Base-by-base conservation (phyloP, 2,797 vertebrate species). In the Fundulus diaphanus region DNA sequence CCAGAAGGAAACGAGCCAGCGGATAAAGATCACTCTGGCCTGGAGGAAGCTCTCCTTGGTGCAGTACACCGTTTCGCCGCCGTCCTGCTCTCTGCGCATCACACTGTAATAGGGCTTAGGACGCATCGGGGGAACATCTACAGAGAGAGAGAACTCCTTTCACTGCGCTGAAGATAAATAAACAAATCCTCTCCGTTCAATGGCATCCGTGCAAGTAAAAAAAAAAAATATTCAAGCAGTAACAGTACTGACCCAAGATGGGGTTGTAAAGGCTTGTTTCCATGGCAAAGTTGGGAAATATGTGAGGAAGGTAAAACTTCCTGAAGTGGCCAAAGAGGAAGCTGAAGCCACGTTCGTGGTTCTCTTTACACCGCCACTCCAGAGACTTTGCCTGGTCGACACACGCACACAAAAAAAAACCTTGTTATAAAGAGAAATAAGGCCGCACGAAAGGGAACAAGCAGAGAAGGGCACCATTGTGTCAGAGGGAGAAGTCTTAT, bases 1-100 rank as follows among this genome's bases (percentile, higher is more conserved):
- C 98, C 98, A 99, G 94, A 99, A 99, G 92, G 97, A 99, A 82
- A 99, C 98, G 87, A 99, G 95, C 98, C 98, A 99, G 87, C 98
- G 96, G 92, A 99, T 97, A 86, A 99, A 97, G 94, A 98, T 98
- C 90, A 99, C 98, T 67, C 97, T 94, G 86, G 97, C 97, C 87
- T 98, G 97, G 81, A 99, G 97, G 91, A 98, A 98, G 92, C 97
- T 97, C 91, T 99, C 98, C 89, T 98, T 99, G 88, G 97, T 99
- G 94, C 97, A 99, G 93, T 97, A 99, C 74, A 97, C 68, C 15
- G 94, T 93, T 91, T 99, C 98, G 52, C 95, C 96, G 80, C 95
- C 96, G 86, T 99, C 98, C 81, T 96, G 95, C 91, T 99, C 98
- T 91, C 97, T 95, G 85, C 97, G 97, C 80, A 98, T 91, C 75